Conservation (phyloP, 2,888 invertebrate genomes). For the Hanleya hanleyi region DNA sequence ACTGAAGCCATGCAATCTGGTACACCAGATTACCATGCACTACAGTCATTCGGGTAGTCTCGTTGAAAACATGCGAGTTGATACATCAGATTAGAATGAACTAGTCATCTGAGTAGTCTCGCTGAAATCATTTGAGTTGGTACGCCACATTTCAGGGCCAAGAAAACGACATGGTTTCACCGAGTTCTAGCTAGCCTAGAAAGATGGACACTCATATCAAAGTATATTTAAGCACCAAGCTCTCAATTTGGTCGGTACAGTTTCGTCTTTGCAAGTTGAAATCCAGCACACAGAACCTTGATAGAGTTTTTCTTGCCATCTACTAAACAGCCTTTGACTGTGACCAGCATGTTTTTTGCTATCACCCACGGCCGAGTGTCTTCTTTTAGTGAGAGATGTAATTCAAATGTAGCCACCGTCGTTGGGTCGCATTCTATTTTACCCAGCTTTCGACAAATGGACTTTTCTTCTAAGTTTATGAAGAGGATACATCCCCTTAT, state of each 20-base stretch:
- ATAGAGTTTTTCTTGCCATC: conserved; percentile 39
- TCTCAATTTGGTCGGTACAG: conserved; percentile 79
- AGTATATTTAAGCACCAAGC: too few species aligned
- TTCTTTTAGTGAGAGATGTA: conserved; percentile 90
- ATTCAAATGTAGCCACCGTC: conserved; percentile 92
- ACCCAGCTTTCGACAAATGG: conserved; percentile 79
- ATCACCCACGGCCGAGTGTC: conserved; percentile 90
- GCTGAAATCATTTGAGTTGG: too few species aligned
- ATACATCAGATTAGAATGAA: too few species aligned
- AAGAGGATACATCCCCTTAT: conserved; percentile 88
- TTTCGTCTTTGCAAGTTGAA: conserved; percentile 92
- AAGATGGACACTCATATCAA: too few species aligned
- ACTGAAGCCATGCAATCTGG: too few species aligned
- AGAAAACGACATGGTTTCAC: too few species aligned
- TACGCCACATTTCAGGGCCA: too few species aligned
- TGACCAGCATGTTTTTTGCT: conserved; percentile 85
- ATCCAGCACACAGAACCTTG: conserved; percentile 88
- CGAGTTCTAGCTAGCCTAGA: too few species aligned
- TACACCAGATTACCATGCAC: too few species aligned
- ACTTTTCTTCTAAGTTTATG: conserved; percentile 81
- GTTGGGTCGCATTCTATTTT: conserved; percentile 89
- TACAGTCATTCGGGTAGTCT: too few species aligned
- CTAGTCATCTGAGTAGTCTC: too few species aligned
- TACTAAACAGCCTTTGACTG: conserved; percentile 54
- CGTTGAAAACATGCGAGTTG: too few species aligned